Conservation (phyloP, 1,140 invertebrate genomes). For the Drosophila ercepeae region DNA sequence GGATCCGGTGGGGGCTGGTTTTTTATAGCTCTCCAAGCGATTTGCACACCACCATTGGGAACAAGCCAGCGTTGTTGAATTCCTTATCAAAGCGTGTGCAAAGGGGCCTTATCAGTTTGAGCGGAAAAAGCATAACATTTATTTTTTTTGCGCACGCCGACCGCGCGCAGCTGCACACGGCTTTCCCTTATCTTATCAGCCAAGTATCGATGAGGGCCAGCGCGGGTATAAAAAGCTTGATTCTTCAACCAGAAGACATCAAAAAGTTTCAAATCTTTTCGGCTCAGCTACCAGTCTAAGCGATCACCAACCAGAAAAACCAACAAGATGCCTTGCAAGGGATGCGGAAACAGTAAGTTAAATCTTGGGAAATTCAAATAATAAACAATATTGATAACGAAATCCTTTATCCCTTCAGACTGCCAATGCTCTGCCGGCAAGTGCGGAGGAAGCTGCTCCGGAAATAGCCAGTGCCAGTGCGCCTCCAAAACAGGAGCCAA, state of each 20-base stretch:
- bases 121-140: neutral
- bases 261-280: constrained; percentile 14
- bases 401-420: constrained; percentile 21
- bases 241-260: neutral
- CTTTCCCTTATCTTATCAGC: constrained; percentile 56
- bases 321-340: constrained; percentile 69
- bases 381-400: constrained; percentile 5
- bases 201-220: neutral
- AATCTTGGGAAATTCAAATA: neutral
- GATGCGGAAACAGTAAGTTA: constrained; percentile 71
- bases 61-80: neutral
- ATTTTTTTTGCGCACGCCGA: constrained; percentile 45
- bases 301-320: neutral
- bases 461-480: constrained; percentile 62
- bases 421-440: constrained; percentile 68
- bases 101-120: constrained; percentile 15
- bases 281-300: neutral
- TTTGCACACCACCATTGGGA: constrained; percentile 47
- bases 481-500: constrained; percentile 41
- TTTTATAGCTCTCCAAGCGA: constrained; percentile 41
- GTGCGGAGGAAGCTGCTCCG: constrained; percentile 60
- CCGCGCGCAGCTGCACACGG: constrained; percentile 56
- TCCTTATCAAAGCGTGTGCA: constrained; percentile 44
- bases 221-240: constrained; percentile 39
- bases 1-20: neutral